phyloP scores from a whole-genome alignment of 2,888 invertebrate species.

The Hipparchia sbordonii region DNA sequence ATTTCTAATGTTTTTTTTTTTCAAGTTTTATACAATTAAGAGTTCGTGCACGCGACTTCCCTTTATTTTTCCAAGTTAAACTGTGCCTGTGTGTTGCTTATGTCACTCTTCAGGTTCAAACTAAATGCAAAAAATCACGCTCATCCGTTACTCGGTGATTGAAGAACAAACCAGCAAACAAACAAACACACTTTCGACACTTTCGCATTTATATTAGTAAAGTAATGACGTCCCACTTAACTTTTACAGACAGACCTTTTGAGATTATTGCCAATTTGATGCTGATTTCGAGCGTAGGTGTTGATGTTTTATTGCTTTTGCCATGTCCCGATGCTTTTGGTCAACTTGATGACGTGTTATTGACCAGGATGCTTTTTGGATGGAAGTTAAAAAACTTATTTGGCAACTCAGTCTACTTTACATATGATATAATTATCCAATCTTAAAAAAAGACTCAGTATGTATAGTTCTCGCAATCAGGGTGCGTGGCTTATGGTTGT shows the following conservation, averaged over 20 bases:
- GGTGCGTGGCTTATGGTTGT: no score
- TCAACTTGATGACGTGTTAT: neutral
- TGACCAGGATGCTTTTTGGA: neutral
- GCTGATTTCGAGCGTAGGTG: constrained; percentile 7
- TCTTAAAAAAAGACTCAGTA: no score
- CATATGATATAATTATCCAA: no score
- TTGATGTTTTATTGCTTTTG: neutral
- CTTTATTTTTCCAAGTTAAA: no score
- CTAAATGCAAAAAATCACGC: neutral
- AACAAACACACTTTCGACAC: neutral
- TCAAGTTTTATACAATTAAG: no score
- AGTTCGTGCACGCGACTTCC: neutral
- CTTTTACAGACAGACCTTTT: constrained; percentile 12
- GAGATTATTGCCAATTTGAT: constrained; percentile 6
- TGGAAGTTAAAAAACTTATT: neutral
- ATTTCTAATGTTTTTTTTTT: no score
- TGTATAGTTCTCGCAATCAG: no score
- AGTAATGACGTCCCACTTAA: neutral
- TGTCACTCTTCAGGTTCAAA: no score
- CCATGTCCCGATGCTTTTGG: neutral
- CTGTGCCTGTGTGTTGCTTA: no score
- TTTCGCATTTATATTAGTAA: neutral
- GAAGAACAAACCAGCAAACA: neutral
- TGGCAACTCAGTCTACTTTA: neutral
- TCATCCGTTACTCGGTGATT: neutral